Base-by-base conservation (phyloP, 2,888 invertebrate species). In the Lasioglossum zephyrum region DNA sequence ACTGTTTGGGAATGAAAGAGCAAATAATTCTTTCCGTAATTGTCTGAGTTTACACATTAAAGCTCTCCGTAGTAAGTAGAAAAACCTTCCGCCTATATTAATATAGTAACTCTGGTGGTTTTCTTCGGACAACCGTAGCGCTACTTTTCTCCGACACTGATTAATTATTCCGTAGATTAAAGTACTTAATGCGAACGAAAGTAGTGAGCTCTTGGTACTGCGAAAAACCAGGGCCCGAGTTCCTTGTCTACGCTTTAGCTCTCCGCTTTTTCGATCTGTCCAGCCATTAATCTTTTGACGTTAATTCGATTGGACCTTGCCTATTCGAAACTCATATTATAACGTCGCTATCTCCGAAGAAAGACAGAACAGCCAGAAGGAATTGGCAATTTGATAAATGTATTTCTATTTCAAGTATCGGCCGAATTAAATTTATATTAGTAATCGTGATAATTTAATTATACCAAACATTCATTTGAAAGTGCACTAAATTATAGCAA, bases 141-240 rank as follows among this genome's bases (percentile, higher is more conserved):
- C 31, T 60, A 26, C 57, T 63, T 31, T 53, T 41, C 41, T 26
- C 26, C n/a, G 73, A 53, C 63, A 8, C 41, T 73, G 73, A 82
- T 79, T 73, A 47, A 73, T 82, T n/a, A 39, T 53, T 18, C 44
- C 2, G 8, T 9, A 9, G 66, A 79, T 82, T 44, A 36, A 57
- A 22, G 18, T 49, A 31, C 31, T 73, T 73, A 63, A 78, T 16
- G 63, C 1, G 41, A 31, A 73, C 41, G 44, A 31, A 53, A n/a
- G 41, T 44, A 44, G n/a, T 3, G 69, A 73, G 36, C 22, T 82
- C 31, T 82, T n/a, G 18, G 4, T 9, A 0, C n/a, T 4, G 53
- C 73, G 41, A 77, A 57, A 39, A 77, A 9, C 11, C 53, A 0
- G 18, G 18, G 16, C 18, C 16, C 11, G 0, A 66, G 47, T 41